phyloP scores from a whole-genome alignment of 2,888 invertebrate genomes.

The Chirona hameri region DNA sequence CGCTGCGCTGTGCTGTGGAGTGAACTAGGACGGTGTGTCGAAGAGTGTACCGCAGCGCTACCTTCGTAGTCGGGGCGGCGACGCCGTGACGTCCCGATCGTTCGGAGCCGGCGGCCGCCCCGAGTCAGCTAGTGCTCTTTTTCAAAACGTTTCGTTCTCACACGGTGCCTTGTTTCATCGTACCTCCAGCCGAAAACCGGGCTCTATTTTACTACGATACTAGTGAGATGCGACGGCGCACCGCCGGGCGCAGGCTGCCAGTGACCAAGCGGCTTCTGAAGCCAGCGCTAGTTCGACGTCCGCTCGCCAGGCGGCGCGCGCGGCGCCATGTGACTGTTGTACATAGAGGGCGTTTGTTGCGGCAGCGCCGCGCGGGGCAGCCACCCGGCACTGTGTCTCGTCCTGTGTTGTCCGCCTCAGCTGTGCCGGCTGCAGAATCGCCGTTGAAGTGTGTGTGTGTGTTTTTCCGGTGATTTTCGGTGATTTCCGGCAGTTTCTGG shows the following conservation, averaged over 20 bases:
- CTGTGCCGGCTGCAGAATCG: not conserved
- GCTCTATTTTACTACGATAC: slow-evolving; percentile 12
- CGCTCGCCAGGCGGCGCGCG: not conserved
- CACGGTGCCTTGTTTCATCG: slow-evolving; percentile 22
- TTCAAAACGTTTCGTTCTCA: not conserved
- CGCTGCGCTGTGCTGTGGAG: too few relatives aligned
- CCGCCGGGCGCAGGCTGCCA: not conserved
- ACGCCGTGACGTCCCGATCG: not conserved
- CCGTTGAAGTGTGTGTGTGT: not conserved
- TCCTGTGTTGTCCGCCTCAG: not conserved
- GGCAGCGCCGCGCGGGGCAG: not conserved
- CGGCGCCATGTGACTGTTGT: not conserved
- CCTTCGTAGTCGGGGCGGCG: not conserved
- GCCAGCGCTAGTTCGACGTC: not conserved
- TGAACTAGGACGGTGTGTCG: not conserved
- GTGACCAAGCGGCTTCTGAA: not conserved
- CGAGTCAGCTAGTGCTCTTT: not conserved
- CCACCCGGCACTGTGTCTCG: not conserved
- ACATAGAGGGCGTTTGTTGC: not conserved
- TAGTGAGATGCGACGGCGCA: not conserved
- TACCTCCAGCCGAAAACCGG: slow-evolving; percentile 1
- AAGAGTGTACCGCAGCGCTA: not conserved
- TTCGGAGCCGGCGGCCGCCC: not conserved
- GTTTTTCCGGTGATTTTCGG: too few relatives aligned
- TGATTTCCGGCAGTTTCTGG: too few relatives aligned